These are phyloP conservation scores for Orchesella cincta DNA, from an alignment of 1,140 invertebrate genomes.

Conservation along the genomic window DNA sequence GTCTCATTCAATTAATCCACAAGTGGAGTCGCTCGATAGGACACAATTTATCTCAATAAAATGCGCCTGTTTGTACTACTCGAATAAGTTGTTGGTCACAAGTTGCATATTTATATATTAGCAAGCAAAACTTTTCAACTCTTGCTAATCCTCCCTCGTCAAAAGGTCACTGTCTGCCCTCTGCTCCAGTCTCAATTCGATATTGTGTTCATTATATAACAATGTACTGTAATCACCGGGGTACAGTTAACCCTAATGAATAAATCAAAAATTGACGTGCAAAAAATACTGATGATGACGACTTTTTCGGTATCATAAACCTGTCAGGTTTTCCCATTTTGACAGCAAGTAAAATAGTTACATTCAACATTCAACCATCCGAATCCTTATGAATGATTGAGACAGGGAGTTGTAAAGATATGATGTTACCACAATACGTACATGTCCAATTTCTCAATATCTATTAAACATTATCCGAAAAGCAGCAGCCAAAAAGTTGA, in stretches of 20 bases:
- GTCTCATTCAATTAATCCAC: constrained; percentile 23
- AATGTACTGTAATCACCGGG: too few species aligned
- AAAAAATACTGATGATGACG: background rate
- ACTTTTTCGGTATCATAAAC: too few species aligned
- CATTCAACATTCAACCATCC: too few species aligned
- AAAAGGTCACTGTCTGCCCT: too few species aligned
- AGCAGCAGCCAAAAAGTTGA: too few species aligned
- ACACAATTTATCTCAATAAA: background rate
- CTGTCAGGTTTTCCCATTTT: constrained; percentile 22
- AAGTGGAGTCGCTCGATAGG: background rate
- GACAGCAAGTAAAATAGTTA: background rate
- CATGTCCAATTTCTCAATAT: background rate
- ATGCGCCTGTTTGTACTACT: too few species aligned
- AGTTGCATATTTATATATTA: too few species aligned
- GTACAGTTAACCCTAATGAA: background rate
- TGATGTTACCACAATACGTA: background rate
- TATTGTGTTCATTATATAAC: too few species aligned
- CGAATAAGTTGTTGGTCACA: too few species aligned
- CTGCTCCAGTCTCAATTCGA: too few species aligned
- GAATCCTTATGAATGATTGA: background rate
- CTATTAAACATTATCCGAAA: background rate
- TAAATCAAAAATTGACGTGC: constrained; percentile 21
- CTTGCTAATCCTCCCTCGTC: too few species aligned
- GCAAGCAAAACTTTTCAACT: too few species aligned
- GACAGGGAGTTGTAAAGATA: background rate